Evolutionary conservation across 2,797 vertebrate genomes (phyloP).

Genomic region (Meda fulgida): DNA sequence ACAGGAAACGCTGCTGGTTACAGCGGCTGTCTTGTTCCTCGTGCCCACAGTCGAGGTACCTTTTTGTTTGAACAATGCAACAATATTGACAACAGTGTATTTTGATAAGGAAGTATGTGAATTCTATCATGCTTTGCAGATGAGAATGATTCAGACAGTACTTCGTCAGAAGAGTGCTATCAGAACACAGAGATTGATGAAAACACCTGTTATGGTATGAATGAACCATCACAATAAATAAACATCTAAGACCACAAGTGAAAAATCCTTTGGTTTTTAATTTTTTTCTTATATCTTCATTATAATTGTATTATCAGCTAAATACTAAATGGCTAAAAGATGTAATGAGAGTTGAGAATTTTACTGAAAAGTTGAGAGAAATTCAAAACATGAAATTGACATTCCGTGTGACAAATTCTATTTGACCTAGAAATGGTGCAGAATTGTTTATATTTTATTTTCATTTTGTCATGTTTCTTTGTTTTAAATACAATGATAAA

Average conservation of each 20-base stretch:
- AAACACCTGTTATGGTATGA: conserved; percentile 44
- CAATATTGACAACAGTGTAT: background rate
- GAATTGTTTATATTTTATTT: too few relatives aligned
- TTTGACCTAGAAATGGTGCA: background rate
- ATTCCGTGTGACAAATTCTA: too few relatives aligned
- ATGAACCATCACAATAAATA: background rate
- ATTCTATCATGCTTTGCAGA: conserved; percentile 8
- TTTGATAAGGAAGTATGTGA: background rate
- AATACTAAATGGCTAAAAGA: too few relatives aligned
- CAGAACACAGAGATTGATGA: conserved; percentile 44
- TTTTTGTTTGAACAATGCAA: background rate
- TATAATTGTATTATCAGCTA: background rate
- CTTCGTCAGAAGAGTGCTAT: conserved; percentile 63
- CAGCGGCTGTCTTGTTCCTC: background rate
- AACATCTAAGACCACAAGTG: background rate
- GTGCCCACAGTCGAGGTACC: conserved; percentile 46
- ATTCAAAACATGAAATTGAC: too few relatives aligned
- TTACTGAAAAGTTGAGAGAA: background rate
- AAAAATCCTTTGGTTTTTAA: background rate
- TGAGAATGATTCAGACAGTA: conserved; percentile 58
- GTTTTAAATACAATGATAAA: background rate
- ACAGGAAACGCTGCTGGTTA: conserved; percentile 45
- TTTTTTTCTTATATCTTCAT: background rate
- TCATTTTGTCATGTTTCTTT: too few relatives aligned
- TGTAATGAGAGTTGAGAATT: too few relatives aligned